Conservation (phyloP, 2,888 invertebrate genomes). For the Julus scanicus region DNA sequence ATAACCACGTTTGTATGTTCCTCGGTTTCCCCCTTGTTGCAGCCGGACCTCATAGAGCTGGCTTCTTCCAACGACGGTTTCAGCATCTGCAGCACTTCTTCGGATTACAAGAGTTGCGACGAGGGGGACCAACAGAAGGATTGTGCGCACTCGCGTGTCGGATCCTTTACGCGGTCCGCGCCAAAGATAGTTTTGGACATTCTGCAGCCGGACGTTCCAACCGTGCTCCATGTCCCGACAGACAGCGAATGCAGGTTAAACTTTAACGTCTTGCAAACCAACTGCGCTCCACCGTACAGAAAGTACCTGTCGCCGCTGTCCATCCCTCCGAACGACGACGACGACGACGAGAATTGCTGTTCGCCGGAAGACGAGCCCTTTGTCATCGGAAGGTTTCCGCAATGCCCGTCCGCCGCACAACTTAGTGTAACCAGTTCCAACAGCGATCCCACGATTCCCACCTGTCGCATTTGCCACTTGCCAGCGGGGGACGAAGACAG, state of each 20-base stretch:
- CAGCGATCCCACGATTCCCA: constrained; percentile 61
- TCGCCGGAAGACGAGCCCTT: constrained; percentile 41
- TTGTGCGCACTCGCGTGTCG: neutral
- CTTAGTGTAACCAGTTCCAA: constrained; percentile 53
- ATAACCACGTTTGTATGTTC: neutral
- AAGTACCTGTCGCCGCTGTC: constrained; percentile 31
- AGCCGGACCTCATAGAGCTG: constrained; percentile 53
- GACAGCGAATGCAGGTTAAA: neutral
- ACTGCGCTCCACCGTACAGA: neutral
- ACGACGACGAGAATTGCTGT: constrained; percentile 48
- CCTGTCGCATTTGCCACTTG: constrained; percentile 71
- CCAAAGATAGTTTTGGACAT: neutral
- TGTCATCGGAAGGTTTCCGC: constrained; percentile 44
- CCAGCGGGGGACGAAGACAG: constrained; percentile 63
- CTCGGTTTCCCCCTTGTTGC: constrained; percentile 55
- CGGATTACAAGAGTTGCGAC: constrained; percentile 53
- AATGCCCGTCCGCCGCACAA: constrained; percentile 48
- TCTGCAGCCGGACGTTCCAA: neutral
- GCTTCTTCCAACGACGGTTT: constrained; percentile 52
- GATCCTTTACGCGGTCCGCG: neutral
- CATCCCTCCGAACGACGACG: constrained; percentile 9
- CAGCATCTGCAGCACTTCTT: constrained; percentile 50
- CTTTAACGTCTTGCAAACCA: constrained; percentile 17
- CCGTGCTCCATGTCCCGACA: neutral
- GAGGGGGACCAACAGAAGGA: constrained; percentile 41